Conservation (phyloP, 2,888 invertebrate species). For the Nipponacmea schrenckii region DNA sequence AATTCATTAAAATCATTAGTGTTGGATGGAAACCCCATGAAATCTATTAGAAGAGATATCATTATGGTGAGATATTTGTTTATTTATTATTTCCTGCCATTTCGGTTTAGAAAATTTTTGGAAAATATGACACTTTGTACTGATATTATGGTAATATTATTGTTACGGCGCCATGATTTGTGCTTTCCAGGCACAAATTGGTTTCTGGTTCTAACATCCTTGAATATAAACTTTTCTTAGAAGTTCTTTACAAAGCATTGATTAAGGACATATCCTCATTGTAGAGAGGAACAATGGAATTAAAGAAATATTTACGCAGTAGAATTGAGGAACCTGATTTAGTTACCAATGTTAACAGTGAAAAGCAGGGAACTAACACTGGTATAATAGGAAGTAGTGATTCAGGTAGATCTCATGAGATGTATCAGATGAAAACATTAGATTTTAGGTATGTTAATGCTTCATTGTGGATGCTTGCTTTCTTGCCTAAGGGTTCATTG, state of each 20-base stretch:
- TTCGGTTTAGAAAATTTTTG: neutral
- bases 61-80: slow-evolving; percentile 71
- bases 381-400: slow-evolving; percentile 49
- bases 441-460: slow-evolving; percentile 57
- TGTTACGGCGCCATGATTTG: too few relatives aligned
- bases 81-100: slow-evolving; percentile 16
- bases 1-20: slow-evolving; percentile 84
- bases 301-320: slow-evolving; percentile 77
- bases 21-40: slow-evolving; percentile 87
- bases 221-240: too few relatives aligned
- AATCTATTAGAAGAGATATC: slow-evolving; percentile 84
- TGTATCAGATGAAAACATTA: slow-evolving; percentile 58
- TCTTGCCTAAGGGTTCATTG: too few relatives aligned
- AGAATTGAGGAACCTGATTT: slow-evolving; percentile 62
- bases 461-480: neutral
- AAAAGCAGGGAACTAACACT: slow-evolving; percentile 14
- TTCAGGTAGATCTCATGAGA: slow-evolving; percentile 56
- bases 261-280: too few relatives aligned
- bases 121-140: too few relatives aligned
- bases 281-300: slow-evolving; percentile 80
- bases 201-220: too few relatives aligned
- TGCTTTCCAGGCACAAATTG: too few relatives aligned
- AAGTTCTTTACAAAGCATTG: too few relatives aligned
- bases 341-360: slow-evolving; percentile 25
- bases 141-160: too few relatives aligned